Base-by-base conservation (phyloP, 2,113 vertebrate genomes). In the Struthidea cinerea region DNA sequence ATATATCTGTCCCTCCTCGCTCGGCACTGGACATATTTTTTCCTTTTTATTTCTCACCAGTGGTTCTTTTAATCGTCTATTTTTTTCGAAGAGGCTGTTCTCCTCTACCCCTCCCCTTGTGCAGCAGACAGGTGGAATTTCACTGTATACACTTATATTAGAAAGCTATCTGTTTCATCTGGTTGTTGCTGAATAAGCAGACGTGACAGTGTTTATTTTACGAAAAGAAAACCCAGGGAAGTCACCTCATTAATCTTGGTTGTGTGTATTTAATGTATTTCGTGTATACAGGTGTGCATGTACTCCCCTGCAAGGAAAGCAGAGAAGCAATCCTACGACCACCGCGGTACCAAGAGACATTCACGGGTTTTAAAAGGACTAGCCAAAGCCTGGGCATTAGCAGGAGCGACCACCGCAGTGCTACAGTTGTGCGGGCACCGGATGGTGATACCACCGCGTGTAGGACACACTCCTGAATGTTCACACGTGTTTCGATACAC, bases 81-180 rank as follows among this genome's bases (percentile, higher is more conserved):
- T 60, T 42, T 42, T 37, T 87, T 47, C 9, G 7, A 87, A 75
- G 16, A 56, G 12, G 21, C 22, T 10, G 30, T 11, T 35, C 39
- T 49, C 10, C 37, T 61, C 81, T 44, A 55, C 16, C 11, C 16
- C 5, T 50, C 30, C 11, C 16, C 44, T 33, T 22, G 3, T 41
- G 52, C 33, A 56, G 47, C 16, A 26, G 18, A 76, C 95, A 97
- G 94, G 93, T 95, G 94, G 77, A 93, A 89, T 94, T 90, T 87
- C 59, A 57, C 70, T 27, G 15, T 35, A 46, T 32, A 46, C 52
- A 59, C 28, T 3, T 55, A 4, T 50, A 93, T 93, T 84, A 89
- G 57, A 94, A 93, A 91, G 18, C 65, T 50, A 91, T 95, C 67
- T 35, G 37, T 94, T 95, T 89, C 23, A 1, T 50, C 44, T 46